Evolutionary conservation across 2,113 vertebrate species (phyloP).

Genomic region (Paedocypris sp.): DNA sequence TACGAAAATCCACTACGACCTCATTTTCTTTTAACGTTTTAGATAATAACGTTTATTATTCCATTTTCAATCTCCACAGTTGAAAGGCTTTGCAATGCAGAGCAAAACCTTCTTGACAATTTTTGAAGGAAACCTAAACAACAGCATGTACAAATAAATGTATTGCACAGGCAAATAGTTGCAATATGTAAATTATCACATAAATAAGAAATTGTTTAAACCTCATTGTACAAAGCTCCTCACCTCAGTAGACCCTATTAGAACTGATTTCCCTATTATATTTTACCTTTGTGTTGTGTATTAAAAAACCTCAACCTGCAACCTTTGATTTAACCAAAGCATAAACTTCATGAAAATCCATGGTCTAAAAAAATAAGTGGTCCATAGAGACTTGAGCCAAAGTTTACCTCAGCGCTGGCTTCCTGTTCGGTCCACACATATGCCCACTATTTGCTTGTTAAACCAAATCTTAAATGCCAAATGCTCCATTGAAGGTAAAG

Average conservation of each 20-base stretch:
- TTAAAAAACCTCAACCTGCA: constrained; percentile 52
- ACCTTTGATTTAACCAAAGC: constrained; percentile 48
- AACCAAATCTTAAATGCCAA: constrained; percentile 7
- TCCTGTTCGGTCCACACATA: background rate
- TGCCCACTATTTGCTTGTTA: constrained; percentile 11
- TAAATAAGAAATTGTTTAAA: too few relatives aligned
- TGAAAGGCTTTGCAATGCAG: constrained; percentile 41
- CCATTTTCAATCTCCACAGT: constrained; percentile 35
- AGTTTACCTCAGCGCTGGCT: constrained; percentile 38
- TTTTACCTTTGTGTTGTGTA: constrained; percentile 48
- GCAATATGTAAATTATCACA: too few relatives aligned
- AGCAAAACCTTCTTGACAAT: constrained; percentile 32
- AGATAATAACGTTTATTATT: constrained; percentile 39
- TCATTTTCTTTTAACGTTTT: constrained; percentile 42
- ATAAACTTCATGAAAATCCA: constrained; percentile 34
- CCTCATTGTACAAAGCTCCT: too few relatives aligned
- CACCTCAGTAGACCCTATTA: constrained; percentile 45
- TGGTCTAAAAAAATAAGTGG: constrained; percentile 36
- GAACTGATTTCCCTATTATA: constrained; percentile 46
- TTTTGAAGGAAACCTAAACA: constrained; percentile 34
- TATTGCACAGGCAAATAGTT: too few relatives aligned
- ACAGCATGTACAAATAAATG: too few relatives aligned
- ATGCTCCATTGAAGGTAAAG: background rate
- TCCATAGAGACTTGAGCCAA: constrained; percentile 31
- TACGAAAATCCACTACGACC: background rate